These are phyloP conservation scores for Nothobranchius kuhntae DNA, from an alignment of 2,113 vertebrate species.

Conservation along the genomic window DNA sequence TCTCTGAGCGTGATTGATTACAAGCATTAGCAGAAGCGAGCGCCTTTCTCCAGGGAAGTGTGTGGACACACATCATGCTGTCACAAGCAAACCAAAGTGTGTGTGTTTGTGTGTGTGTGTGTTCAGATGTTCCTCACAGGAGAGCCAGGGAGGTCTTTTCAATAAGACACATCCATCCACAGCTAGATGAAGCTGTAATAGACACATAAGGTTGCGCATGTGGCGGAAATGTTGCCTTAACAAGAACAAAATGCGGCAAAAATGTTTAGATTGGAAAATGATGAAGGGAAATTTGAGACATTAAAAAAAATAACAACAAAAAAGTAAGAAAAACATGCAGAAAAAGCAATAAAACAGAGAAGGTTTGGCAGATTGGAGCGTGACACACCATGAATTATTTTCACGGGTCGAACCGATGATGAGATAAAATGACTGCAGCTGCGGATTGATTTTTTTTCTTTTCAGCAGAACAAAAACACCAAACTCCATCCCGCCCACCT, in stretches of 20 bases:
- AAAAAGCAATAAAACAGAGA: constrained; percentile 21
- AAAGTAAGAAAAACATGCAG: neutral
- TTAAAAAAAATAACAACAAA: neutral
- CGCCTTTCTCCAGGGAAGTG: constrained; percentile 51
- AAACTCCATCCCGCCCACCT: neutral
- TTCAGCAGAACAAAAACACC: constrained; percentile 9
- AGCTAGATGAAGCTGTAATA: constrained; percentile 24
- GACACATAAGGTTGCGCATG: constrained; percentile 4
- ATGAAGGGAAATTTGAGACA: constrained; percentile 10
- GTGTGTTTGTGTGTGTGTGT: constrained; percentile 1
- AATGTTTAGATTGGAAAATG: neutral
- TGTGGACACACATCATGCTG: constrained; percentile 60
- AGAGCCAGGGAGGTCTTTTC: constrained; percentile 30
- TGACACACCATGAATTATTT: constrained; percentile 9
- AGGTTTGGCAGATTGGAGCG: constrained; percentile 4
- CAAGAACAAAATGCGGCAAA: constrained; percentile 9
- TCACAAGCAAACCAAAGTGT: constrained; percentile 34
- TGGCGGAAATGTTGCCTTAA: constrained; percentile 17
- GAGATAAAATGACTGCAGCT: constrained; percentile 15
- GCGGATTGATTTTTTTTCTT: neutral
- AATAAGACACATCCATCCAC: constrained; percentile 35
- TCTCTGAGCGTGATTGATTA: constrained; percentile 66
- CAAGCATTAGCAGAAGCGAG: constrained; percentile 56
- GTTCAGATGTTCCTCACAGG: constrained; percentile 5
- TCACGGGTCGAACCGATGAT: constrained; percentile 13